These are phyloP conservation scores for Nibea coibor DNA, from an alignment of 2,113 vertebrate species.

Conservation along the genomic window DNA sequence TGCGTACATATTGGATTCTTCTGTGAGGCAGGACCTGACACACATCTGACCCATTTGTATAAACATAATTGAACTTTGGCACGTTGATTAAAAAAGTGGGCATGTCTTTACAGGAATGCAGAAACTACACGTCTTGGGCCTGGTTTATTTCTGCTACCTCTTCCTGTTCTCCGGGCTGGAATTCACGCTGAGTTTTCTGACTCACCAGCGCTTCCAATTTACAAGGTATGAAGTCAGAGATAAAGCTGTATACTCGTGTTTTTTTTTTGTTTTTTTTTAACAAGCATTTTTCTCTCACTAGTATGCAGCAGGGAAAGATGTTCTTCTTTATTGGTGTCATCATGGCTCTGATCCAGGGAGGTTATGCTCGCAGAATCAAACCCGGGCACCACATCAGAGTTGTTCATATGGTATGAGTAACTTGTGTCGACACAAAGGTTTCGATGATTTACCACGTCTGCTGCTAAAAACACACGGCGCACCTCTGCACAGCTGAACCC, in stretches of 20 bases:
- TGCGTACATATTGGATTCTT: conserved; percentile 60
- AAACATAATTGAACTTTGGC: background rate
- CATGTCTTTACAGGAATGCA: conserved; percentile 82
- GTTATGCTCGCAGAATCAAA: conserved; percentile 92
- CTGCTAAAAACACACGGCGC: background rate
- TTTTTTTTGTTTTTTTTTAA: background rate
- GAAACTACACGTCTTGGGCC: conserved; percentile 88
- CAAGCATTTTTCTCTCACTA: conserved; percentile 63
- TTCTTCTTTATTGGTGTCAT: conserved; percentile 97
- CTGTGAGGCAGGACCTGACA: background rate
- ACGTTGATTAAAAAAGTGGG: background rate
- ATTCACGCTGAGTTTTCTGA: conserved; percentile 93
- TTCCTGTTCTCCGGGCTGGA: conserved; percentile 98
- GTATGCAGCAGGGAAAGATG: conserved; percentile 99
- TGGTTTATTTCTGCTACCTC: conserved; percentile 94
- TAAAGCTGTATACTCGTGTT: background rate
- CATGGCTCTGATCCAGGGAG: conserved; percentile 95
- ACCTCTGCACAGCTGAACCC: background rate
- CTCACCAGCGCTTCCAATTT: conserved; percentile 95
- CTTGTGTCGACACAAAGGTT: background rate
- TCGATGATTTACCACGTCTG: background rate
- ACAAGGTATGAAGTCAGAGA: conserved; percentile 85
- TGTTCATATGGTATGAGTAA: conserved; percentile 86
- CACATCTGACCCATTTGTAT: background rate
- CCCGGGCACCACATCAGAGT: conserved; percentile 88